These are phyloP conservation scores for Sinocyclocheilus grahami DNA, from an alignment of 2,113 vertebrate genomes.

Conservation along the genomic window DNA sequence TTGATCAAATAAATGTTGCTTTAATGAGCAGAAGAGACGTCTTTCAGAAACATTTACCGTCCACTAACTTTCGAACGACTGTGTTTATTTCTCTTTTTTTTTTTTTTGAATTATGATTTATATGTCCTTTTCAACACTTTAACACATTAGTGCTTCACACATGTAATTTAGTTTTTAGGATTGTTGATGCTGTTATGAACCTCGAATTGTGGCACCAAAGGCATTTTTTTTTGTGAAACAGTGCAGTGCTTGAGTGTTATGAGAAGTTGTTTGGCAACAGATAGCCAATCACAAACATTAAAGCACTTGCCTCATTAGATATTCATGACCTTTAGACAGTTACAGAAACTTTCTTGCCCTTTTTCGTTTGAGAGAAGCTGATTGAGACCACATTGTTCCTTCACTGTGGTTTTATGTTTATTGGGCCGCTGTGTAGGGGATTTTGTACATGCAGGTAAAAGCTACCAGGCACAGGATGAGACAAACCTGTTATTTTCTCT, in stretches of 20 bases:
- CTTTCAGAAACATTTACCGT: too few species aligned
- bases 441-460: not conserved
- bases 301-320: not conserved
- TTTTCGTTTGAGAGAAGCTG: not conserved
- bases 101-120: not conserved
- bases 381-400: not conserved
- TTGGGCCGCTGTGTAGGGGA: not conserved
- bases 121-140: not conserved
- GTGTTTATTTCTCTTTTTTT: not conserved
- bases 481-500: slow-evolving; percentile 9
- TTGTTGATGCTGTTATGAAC: not conserved
- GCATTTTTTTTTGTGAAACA: not conserved
- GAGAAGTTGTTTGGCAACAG: not conserved
- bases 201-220: not conserved
- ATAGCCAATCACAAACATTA: not conserved
- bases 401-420: not conserved
- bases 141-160: too few species aligned
- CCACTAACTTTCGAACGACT: too few species aligned
- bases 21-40: not conserved
- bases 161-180: not conserved
- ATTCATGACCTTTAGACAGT: not conserved
- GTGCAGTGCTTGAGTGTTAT: not conserved
- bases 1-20: not conserved
- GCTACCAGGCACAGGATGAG: not conserved
- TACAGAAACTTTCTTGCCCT: not conserved